Percentiles rank a stretch among this genome's conserved stretches.
Evolutionary conservation across 2,888 invertebrate genomes (phyloP).

Genomic region (Drosophila austrosaltans): DNA sequence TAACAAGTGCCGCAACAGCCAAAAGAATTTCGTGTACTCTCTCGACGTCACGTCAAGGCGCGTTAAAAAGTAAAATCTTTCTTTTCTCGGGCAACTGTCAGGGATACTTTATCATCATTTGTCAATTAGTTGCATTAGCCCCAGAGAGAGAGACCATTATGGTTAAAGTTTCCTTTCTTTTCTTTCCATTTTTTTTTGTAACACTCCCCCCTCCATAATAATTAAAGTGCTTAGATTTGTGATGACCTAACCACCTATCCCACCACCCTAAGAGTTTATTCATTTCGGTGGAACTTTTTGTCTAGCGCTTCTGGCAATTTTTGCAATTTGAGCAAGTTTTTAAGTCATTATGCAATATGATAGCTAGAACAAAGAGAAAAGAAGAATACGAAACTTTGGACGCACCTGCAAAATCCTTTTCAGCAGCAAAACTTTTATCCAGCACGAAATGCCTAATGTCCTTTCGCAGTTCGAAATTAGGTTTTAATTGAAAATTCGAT

Average conservation of each 20-base stretch:
- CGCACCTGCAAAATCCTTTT: slow-evolving; percentile 43
- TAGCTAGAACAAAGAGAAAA: slow-evolving; percentile 47
- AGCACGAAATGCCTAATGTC: slow-evolving; percentile 39
- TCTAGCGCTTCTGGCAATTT: slow-evolving; percentile 55
- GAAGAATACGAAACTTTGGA: slow-evolving; percentile 25
- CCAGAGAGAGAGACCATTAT: slow-evolving; percentile 8
- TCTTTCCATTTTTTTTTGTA: slow-evolving; percentile 40
- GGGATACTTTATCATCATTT: slow-evolving; percentile 76
- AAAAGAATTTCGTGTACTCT: slow-evolving; percentile 16
- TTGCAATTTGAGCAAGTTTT: slow-evolving; percentile 53
- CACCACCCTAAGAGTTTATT: slow-evolving; percentile 28
- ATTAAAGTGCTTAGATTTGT: slow-evolving; percentile 68
- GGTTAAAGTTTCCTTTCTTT: slow-evolving; percentile 8
- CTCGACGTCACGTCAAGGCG: slow-evolving; percentile 36
- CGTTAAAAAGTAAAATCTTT: slow-evolving; percentile 40
- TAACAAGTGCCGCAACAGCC: slow-evolving; percentile 37
- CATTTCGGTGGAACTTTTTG: slow-evolving; percentile 56
- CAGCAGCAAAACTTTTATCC: slow-evolving; percentile 41
- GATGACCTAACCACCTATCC: slow-evolving; percentile 26
- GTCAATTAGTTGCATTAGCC: slow-evolving; percentile 71
- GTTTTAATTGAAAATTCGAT: slow-evolving; percentile 72
- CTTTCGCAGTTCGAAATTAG: slow-evolving; percentile 56
- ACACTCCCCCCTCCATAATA: slow-evolving; percentile 66
- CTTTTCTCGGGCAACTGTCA: slow-evolving; percentile 39
- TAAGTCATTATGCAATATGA: slow-evolving; percentile 55